These are phyloP conservation scores for Zaprionus vittiger DNA, from an alignment of 1,140 invertebrate species.

Conservation along the genomic window DNA sequence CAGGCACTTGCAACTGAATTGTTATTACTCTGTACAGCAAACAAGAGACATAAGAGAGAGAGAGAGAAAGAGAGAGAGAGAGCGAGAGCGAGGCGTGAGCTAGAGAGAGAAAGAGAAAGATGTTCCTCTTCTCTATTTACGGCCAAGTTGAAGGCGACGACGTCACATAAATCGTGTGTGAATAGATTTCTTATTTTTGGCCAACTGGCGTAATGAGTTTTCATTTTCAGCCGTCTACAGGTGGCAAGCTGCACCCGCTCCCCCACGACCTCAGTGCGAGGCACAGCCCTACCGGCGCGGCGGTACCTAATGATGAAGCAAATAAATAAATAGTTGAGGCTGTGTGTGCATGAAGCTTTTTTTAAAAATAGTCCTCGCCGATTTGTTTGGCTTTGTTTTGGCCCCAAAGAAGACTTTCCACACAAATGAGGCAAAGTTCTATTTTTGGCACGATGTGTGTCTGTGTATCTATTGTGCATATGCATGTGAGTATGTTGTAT, in stretches of 20 bases:
- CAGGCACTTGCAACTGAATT: too few species aligned
- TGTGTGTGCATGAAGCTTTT: slow-evolving; percentile 49
- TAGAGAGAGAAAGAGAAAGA: not conserved
- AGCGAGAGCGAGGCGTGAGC: not conserved
- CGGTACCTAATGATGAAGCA: slow-evolving; percentile 12
- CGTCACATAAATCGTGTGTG: slow-evolving; percentile 49
- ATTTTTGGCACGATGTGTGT: slow-evolving; percentile 55
- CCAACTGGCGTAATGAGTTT: slow-evolving; percentile 69
- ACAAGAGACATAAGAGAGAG: too few species aligned
- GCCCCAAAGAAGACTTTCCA: slow-evolving; percentile 60
- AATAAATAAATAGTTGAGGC: slow-evolving; percentile 35
- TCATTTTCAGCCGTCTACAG: slow-evolving; percentile 67
- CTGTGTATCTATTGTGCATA: slow-evolving; percentile 18
- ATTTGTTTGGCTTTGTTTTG: slow-evolving; percentile 67
- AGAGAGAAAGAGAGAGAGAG: not conserved
- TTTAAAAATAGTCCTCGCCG: slow-evolving; percentile 69
- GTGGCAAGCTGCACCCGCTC: slow-evolving; percentile 40
- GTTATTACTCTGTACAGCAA: too few species aligned
- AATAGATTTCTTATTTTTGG: slow-evolving; percentile 67
- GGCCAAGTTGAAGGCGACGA: slow-evolving; percentile 47
- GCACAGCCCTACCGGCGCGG: not conserved
- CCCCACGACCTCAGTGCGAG: not conserved
- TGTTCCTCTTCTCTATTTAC: slow-evolving; percentile 24
- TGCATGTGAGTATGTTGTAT: slow-evolving; percentile 30
- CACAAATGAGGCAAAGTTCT: slow-evolving; percentile 80